Evolutionary conservation across 2,797 vertebrate genomes (phyloP), one percentile per base, ranked within the genome.

Genomic region (Sandelia bainsii): DNA sequence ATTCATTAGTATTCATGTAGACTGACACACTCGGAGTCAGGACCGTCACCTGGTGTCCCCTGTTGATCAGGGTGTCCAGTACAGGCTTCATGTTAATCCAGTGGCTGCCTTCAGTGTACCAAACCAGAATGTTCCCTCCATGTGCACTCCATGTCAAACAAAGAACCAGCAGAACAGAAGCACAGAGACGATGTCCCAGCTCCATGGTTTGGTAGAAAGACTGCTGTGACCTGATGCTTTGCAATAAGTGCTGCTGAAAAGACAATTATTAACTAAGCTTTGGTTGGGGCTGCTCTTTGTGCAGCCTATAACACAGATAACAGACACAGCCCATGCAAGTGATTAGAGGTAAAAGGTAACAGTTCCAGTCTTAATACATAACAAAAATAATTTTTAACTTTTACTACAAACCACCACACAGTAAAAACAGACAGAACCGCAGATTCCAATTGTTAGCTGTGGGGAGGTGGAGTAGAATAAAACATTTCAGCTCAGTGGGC

Each of bases 71-170:
- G 1, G 91, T 85, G 67, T 94, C 87, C 68, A 95, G 67, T 58
- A 97, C 74, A 1, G 73, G 72, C 84, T 96, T 94, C 83, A 96
- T 81, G 51, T 97, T 97, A 81, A 96, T 85, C 96, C 96, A 97
- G 77, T 97, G 96, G 75, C 96, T 97, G 58, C 87, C 95, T 48
- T 96, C 96, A 0, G 92, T 87, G 83, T 95, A 96, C 96, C 96
- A 97, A 75, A 97, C 91, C 82, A 97, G 61, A 61, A 97, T 85
- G 0, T 95, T 96, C 7, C 87, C 95, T 20, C 85, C 74, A 0
- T 82, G 49, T 37, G n/a, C 52, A 3, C 32, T 67, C n/a, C 20
- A 46, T 8, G 87, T 42, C 0, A 19, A 23, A 57, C 54, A 82
- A n/a, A 90, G 69, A 13, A 87, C 1, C 66, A 92, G 54, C 64